phyloP scores from a whole-genome alignment of 2,888 invertebrate genomes.

The Homarus gammarus region DNA sequence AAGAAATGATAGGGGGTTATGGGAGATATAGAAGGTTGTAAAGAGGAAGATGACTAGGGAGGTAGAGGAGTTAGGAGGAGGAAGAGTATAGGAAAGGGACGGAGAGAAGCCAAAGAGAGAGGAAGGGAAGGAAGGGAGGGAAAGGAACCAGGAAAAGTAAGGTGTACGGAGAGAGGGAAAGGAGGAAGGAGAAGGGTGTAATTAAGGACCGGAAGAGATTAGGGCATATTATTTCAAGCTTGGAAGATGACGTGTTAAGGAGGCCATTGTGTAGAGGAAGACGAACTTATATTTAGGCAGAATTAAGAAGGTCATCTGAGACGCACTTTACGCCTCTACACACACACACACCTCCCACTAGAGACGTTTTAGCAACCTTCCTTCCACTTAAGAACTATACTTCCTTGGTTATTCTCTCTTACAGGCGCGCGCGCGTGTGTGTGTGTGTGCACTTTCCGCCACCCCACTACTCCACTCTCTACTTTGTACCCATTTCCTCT shows the following conservation, averaged over 20 bases:
- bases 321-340: not conserved
- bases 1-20: not conserved
- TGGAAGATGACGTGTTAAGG: too few species aligned
- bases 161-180: not conserved
- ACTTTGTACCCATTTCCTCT: too few species aligned
- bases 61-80: not conserved
- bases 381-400: not conserved
- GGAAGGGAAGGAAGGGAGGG: not conserved
- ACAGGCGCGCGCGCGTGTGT: too few species aligned
- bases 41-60: not conserved
- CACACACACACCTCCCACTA: slow-evolving; percentile 3
- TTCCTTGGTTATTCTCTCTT: too few species aligned
- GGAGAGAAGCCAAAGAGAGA: not conserved
- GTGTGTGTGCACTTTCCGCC: too few species aligned
- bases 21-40: not conserved
- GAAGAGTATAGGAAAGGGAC: not conserved
- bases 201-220: too few species aligned
- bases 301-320: not conserved
- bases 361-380: not conserved
- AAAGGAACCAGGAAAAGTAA: not conserved
- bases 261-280: too few species aligned
- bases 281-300: too few species aligned
- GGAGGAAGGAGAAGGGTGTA: not conserved
- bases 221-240: too few species aligned
- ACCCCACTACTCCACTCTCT: too few species aligned